Base-by-base conservation (phyloP, 2,113 vertebrate species). In the Leiothrix lutea region DNA sequence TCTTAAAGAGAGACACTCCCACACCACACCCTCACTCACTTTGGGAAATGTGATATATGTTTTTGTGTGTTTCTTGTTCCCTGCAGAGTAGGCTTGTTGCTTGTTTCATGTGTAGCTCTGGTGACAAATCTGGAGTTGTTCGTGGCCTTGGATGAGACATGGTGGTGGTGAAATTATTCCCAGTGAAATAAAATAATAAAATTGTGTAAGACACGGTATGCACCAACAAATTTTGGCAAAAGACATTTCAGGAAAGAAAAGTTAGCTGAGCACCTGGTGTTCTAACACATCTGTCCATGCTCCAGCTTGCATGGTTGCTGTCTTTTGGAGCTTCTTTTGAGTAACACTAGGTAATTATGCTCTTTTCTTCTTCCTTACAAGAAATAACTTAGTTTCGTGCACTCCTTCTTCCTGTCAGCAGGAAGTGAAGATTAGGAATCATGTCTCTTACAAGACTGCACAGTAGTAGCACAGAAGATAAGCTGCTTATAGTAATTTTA, bases 201-300 rank as follows among this genome's bases (percentile, higher is more conserved):
- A 60, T 60, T 33, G 8, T 51, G 7, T 71, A 67, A 44, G n/a
- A 38, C 14, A 19, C 0, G 9, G 13, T n/a, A 53, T 24, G 25
- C 61, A 25, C n/a, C 74, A 80, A 61, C 2, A 1, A 69, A 48
- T 53, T 79, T 84, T 48, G n/a, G 44, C 12, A 56, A 47, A 80
- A 56, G 16, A 29, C 4, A 0, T 80, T 58, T 72, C 53, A 53
- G 79, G 36, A 86, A 31, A n/a, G 48, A 61, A 75, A 75, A 20
- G 19, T 75, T 88, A 35, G 40, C 26, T 64, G 26, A 73, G 45
- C 31, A 51, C 53, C 44, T 80, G 40, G 31, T 6, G 2, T 51
- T 77, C 45, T 48, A 24, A 36, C 0, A 0, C 44, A 38, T 53
- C 40, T 0, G 0, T 35, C n/a, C 2, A 2, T 72, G 66, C 4